Evolutionary conservation across 2,797 vertebrate genomes (phyloP).

Genomic region (Poecilia wingei): DNA sequence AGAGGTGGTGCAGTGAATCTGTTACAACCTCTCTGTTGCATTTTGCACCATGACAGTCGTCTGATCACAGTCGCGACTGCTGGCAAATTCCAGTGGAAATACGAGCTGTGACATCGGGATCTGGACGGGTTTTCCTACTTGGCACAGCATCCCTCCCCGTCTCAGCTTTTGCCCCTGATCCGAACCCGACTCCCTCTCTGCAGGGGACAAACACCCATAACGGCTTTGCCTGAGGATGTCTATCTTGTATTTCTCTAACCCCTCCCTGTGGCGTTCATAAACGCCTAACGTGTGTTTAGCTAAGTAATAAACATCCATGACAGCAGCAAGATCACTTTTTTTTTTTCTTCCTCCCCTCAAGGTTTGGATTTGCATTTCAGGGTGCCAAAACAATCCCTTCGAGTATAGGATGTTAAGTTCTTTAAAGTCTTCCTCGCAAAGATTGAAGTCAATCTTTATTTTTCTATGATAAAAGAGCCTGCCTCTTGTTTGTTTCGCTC

Average conservation of each 20-base stretch:
- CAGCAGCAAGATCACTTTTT: conserved; percentile 1
- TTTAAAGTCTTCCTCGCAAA: neutral
- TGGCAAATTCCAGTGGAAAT: conserved; percentile 49
- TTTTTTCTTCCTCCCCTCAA: neutral
- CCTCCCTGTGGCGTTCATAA: conserved; percentile 22
- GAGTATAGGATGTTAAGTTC: conserved; percentile 23
- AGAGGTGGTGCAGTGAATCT: conserved; percentile 48
- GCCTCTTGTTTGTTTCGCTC: conserved; percentile 28
- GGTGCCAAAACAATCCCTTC: conserved; percentile 32
- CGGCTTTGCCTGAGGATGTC: conserved; percentile 45
- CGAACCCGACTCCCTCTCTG: conserved; percentile 60
- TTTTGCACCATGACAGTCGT: conserved; percentile 55
- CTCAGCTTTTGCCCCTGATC: conserved; percentile 58
- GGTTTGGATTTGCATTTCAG: conserved; percentile 37
- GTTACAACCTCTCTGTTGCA: conserved; percentile 30
- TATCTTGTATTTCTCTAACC: conserved; percentile 46
- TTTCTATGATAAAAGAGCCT: conserved; percentile 11
- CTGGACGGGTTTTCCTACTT: conserved; percentile 54
- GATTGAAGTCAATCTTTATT: neutral
- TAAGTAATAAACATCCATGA: conserved; percentile 30
- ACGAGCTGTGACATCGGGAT: conserved; percentile 67
- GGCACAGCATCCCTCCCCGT: conserved; percentile 55
- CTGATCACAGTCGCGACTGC: conserved; percentile 52
- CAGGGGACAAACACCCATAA: conserved; percentile 52
- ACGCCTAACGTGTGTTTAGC: conserved; percentile 29